A percentile compares a stretch with the other conserved stretches of the same genome.
Conservation (phyloP, 2,113 vertebrate species). For the Odocoileus hemionus region DNA sequence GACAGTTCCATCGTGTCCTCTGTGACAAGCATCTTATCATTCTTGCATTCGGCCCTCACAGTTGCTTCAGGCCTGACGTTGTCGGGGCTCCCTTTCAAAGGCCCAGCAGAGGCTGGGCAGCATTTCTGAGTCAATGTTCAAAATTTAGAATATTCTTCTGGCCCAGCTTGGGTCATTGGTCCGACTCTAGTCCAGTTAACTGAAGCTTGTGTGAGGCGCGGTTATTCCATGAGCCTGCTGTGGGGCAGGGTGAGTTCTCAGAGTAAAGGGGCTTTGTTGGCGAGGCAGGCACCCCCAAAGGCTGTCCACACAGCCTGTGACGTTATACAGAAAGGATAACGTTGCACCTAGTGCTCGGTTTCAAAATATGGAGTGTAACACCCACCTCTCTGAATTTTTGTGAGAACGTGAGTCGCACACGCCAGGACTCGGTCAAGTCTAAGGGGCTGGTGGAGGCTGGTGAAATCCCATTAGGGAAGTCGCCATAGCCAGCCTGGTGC, state of each 20-base stretch:
- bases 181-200: not conserved
- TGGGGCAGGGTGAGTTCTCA: not conserved
- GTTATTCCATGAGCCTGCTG: rapidly evolving
- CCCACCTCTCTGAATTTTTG: not conserved
- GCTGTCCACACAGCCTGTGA: not conserved
- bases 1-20: not conserved
- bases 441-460: not conserved
- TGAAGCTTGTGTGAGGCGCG: rapidly evolving
- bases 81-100: rapidly evolving
- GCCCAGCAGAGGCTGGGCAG: not conserved
- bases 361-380: not conserved
- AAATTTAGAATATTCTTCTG: not conserved
- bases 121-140: not conserved
- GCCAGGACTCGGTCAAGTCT: rapidly evolving
- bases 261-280: not conserved
- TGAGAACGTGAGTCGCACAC: rapidly evolving
- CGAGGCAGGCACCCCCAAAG: not conserved
- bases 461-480: not conserved
- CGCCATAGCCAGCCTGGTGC: rapidly evolving
- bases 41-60: not conserved
- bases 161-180: not conserved
- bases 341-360: not conserved
- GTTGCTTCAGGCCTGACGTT: not conserved
- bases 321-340: not conserved
- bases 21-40: not conserved